Base-by-base conservation (phyloP, 2,888 invertebrate species). In the Altica lythri region DNA sequence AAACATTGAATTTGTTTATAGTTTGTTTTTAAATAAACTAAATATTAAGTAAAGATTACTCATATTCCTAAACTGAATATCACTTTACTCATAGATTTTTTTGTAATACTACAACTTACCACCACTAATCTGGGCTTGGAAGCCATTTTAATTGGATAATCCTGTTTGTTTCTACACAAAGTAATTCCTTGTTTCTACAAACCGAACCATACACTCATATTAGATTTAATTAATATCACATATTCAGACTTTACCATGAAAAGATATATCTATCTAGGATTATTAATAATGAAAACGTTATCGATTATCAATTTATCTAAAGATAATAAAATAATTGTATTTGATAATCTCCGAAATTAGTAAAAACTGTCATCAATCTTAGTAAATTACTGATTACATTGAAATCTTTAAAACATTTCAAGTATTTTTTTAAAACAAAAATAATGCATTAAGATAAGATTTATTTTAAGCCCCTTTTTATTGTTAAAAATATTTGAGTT, bases 101-200 rank as follows among this genome's bases (percentile, higher is more conserved):
- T n/a, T n/a, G n/a, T n/a, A n/a, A n/a, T n/a, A n/a, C n/a, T n/a
- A n/a, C n/a, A 16, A 53, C 53, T 53, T 40, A 53, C 53, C 27
- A 34, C 12, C 2, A 46, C 46, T 17, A 46, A 27, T 14, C 46
- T 30, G 4, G 53, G 40, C 16, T 53, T 46, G 16, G 25, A 34
- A 12, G 53, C 22, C 53, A 53, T 53, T 40, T 45, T 40, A n/a
- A n/a, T n/a, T n/a, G n/a, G n/a, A n/a, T n/a, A n/a, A n/a, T n/a
- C n/a, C n/a, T n/a, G n/a, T n/a, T n/a, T n/a, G n/a, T n/a, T n/a
- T n/a, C n/a, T n/a, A n/a, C n/a, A n/a, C n/a, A n/a, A n/a, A n/a
- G n/a, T n/a, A n/a, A n/a, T n/a, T n/a, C n/a, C n/a, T n/a, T n/a
- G n/a, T n/a, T n/a, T n/a, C n/a, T n/a, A n/a, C n/a, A n/a, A n/a